phyloP scores from a whole-genome alignment of 2,113 vertebrate species.

The Syngnathus floridae region DNA sequence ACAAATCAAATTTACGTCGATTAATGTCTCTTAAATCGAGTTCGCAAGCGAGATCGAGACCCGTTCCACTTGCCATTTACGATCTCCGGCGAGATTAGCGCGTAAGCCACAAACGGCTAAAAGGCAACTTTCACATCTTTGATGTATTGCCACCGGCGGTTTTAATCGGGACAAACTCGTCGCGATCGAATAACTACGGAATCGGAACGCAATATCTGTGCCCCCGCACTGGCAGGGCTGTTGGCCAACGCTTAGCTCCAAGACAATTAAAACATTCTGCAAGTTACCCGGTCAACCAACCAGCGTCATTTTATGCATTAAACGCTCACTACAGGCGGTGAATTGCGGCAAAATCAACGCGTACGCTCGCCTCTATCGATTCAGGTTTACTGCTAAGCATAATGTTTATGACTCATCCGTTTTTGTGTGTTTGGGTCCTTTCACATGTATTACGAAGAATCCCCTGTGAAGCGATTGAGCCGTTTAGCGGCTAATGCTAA shows the following conservation, averaged over 20 bases:
- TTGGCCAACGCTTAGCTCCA: not conserved
- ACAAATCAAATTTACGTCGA: not conserved
- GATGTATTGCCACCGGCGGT: not conserved
- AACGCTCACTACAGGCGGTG: not conserved
- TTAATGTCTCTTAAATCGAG: not conserved
- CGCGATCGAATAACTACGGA: not conserved
- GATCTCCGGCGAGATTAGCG: not conserved
- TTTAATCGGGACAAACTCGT: not conserved
- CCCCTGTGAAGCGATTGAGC: slow-evolving; percentile 2
- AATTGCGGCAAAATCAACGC: too few relatives aligned
- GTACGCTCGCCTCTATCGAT: too few relatives aligned
- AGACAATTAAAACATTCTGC: not conserved
- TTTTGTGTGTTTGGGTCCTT: too few relatives aligned
- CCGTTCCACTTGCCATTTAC: not conserved
- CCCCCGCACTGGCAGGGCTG: not conserved
- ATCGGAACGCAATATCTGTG: not conserved
- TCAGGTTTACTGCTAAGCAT: too few relatives aligned
- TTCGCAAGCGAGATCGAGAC: not conserved
- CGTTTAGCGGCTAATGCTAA: slow-evolving; percentile 29
- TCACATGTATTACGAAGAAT: not conserved
- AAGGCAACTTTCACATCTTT: not conserved
- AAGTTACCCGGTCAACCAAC: not conserved
- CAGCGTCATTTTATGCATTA: not conserved
- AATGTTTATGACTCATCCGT: not conserved
- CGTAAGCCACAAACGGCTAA: not conserved